phyloP scores from a whole-genome alignment of 2,113 vertebrate genomes.

The Carassius auratus region DNA sequence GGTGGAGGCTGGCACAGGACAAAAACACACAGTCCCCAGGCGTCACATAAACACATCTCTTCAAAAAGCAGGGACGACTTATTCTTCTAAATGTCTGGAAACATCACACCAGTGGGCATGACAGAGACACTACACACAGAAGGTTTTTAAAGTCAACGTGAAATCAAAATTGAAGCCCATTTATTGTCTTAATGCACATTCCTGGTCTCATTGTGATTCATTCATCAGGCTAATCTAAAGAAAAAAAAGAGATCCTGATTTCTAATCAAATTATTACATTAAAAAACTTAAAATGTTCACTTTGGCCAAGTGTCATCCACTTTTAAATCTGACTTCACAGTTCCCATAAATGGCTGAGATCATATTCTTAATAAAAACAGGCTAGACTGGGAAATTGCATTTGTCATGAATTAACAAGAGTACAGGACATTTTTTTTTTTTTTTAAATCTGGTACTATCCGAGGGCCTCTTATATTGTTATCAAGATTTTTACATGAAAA shows the following conservation, averaged over 20 bases:
- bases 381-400: too few species aligned
- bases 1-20: constrained; percentile 75
- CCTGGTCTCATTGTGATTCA: too few species aligned
- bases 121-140: background rate
- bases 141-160: constrained; percentile 19
- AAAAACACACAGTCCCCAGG: constrained; percentile 67
- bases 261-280: too few species aligned
- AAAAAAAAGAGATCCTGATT: too few species aligned
- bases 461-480: background rate
- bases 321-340: too few species aligned
- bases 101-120: background rate
- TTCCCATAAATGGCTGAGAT: too few species aligned
- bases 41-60: constrained; percentile 45
- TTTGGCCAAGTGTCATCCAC: background rate
- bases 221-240: too few species aligned
- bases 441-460: too few species aligned
- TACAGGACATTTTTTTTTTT: background rate
- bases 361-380: too few species aligned
- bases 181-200: background rate
- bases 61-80: constrained; percentile 19
- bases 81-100: background rate
- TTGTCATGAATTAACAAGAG: too few species aligned
- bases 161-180: constrained; percentile 12
- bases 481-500: background rate
- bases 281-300: background rate